These are phyloP conservation scores for Temnothorax nylanderi DNA, from an alignment of 1,140 invertebrate genomes.

Conservation along the genomic window DNA sequence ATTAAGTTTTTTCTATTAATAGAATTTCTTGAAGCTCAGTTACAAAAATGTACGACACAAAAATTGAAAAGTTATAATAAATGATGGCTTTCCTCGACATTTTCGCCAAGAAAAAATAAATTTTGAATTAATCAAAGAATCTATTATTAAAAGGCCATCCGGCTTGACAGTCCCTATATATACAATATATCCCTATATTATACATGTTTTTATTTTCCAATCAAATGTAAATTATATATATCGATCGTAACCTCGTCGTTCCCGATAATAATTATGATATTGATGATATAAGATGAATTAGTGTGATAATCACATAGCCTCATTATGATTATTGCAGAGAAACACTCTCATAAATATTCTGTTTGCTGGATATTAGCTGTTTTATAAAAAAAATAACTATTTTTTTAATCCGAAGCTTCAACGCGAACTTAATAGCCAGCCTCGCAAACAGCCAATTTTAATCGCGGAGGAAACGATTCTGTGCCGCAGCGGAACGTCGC, in stretches of 20 bases:
- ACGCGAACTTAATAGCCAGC: neutral
- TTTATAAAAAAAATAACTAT: neutral
- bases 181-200: too few relatives aligned
- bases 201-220: neutral
- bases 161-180: neutral
- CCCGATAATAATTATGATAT: neutral
- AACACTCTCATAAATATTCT: neutral
- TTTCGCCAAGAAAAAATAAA: neutral
- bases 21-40: neutral
- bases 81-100: neutral
- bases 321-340: neutral
- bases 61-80: neutral
- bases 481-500: conserved; percentile 4
- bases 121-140: neutral
- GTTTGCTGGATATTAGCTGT: neutral
- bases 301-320: neutral
- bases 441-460: conserved; percentile 11
- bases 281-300: neutral
- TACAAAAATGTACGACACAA: neutral
- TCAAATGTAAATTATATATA: conserved; percentile 20
- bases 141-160: neutral
- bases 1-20: neutral
- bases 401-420: neutral
- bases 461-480: neutral
- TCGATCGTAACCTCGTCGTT: neutral